Conservation (phyloP, 2,888 invertebrate species). For the Cyclophora albipunctata region DNA sequence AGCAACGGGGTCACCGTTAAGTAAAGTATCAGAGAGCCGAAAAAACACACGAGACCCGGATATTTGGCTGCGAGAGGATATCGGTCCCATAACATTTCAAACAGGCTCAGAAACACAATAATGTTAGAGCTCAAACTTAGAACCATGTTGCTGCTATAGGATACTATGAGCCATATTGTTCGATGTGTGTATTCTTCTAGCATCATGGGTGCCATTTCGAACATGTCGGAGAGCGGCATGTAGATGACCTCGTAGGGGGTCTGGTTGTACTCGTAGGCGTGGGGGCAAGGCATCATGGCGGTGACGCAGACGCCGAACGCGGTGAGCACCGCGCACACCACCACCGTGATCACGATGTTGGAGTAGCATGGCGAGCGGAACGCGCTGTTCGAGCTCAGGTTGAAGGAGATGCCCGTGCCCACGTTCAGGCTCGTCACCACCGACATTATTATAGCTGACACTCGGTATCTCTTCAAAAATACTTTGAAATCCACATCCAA, state of each 20-base stretch:
- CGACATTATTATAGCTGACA: constrained; percentile 31
- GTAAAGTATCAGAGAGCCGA: constrained; percentile 28
- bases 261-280: constrained; percentile 34
- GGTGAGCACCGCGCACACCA: constrained; percentile 26
- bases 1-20: constrained; percentile 41
- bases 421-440: constrained; percentile 37
- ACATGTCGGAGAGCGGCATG: constrained; percentile 31
- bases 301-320: constrained; percentile 32
- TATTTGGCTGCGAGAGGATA: constrained; percentile 29
- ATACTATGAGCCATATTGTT: constrained; percentile 37
- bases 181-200: constrained; percentile 34
- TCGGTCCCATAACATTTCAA: constrained; percentile 34
- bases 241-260: constrained; percentile 24
- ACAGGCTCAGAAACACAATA: constrained; percentile 33
- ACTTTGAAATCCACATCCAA: constrained; percentile 40
- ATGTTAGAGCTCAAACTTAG: constrained; percentile 33
- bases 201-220: constrained; percentile 50
- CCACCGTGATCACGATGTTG: constrained; percentile 40
- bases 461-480: constrained; percentile 27
- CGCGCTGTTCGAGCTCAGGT: constrained; percentile 35
- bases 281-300: constrained; percentile 53
- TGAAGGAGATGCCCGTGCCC: constrained; percentile 47
- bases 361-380: constrained; percentile 55
- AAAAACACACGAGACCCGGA: constrained; percentile 37
- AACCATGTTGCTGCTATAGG: constrained; percentile 34